Conservation (phyloP, 1,140 invertebrate genomes). For the Tribolium castaneum region DNA sequence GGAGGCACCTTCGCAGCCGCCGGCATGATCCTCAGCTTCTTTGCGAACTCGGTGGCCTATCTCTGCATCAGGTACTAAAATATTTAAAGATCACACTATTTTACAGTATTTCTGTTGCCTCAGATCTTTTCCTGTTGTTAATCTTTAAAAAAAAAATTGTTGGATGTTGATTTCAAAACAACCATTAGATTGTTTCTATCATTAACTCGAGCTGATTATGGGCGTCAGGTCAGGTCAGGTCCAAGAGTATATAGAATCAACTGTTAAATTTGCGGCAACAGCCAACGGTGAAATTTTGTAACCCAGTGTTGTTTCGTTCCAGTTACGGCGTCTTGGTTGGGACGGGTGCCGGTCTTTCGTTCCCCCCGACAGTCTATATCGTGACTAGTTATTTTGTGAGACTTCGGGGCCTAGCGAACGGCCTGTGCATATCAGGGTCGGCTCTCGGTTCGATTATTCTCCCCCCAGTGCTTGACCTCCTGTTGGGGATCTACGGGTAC, state of each 20-base stretch:
- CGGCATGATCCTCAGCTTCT: slow-evolving; percentile 89
- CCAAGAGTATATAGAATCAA: no score
- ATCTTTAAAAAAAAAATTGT: no score
- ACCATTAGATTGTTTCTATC: no score
- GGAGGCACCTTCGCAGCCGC: slow-evolving; percentile 85
- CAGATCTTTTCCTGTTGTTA: no score
- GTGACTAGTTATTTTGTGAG: slow-evolving; percentile 89
- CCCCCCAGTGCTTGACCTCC: slow-evolving; percentile 76
- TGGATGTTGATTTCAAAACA: no score
- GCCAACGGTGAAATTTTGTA: no score
- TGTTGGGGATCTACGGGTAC: slow-evolving; percentile 81
- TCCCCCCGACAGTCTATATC: slow-evolving; percentile 91
- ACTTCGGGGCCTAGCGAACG: slow-evolving; percentile 85
- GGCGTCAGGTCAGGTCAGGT: no score
- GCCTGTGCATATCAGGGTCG: slow-evolving; percentile 89
- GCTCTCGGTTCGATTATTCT: slow-evolving; percentile 85
- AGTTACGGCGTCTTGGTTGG: slow-evolving; percentile 87
- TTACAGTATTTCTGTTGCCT: no score
- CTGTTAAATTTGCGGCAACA: no score
- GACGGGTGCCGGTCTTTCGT: slow-evolving; percentile 81
- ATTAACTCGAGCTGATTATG: no score
- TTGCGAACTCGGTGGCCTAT: slow-evolving; percentile 79
- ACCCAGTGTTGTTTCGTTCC: not conserved
- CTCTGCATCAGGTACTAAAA: slow-evolving; percentile 83
- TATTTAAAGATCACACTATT: no score